A percentile compares a stretch with the other conserved stretches of the same genome.
These are phyloP conservation scores for Pachliopta kotzebuea DNA, from an alignment of 2,888 invertebrate species.

Conservation along the genomic window DNA sequence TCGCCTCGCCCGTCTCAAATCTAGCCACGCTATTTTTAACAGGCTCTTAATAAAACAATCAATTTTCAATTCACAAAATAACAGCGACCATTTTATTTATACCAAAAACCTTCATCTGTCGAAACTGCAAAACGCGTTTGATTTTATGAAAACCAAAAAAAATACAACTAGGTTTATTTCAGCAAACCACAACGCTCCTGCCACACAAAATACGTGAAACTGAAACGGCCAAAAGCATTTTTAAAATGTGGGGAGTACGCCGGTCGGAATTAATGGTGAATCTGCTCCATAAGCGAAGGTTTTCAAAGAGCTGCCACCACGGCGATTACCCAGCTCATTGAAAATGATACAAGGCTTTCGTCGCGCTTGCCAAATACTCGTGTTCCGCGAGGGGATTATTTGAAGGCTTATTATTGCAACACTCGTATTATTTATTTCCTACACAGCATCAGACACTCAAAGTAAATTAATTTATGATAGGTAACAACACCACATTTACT, in stretches of 20 bases:
- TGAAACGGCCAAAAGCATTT: slow-evolving; percentile 5
- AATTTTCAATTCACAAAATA: no score
- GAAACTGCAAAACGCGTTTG: background rate
- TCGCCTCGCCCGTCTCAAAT: no score
- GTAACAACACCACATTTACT: no score
- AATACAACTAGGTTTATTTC: background rate
- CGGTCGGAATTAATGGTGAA: slow-evolving; percentile 22
- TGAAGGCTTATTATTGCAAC: slow-evolving; percentile 36
- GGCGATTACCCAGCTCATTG: slow-evolving; percentile 70
- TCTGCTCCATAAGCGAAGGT: slow-evolving; percentile 35
- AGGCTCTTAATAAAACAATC: no score
- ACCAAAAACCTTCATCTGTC: no score
- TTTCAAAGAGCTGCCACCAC: slow-evolving; percentile 50
- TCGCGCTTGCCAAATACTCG: slow-evolving; percentile 66
- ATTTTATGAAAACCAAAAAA: background rate
- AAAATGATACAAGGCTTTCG: slow-evolving; percentile 70
- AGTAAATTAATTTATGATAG: no score
- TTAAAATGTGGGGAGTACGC: slow-evolving; percentile 18
- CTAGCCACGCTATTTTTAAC: no score
- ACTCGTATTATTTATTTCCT: no score
- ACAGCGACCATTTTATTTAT: no score
- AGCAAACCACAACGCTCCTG: background rate
- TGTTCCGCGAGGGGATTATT: slow-evolving; percentile 44
- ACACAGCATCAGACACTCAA: no score
- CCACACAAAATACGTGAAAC: background rate